phyloP scores from a whole-genome alignment of 2,888 invertebrate species.

The Endotricha flammealis region DNA sequence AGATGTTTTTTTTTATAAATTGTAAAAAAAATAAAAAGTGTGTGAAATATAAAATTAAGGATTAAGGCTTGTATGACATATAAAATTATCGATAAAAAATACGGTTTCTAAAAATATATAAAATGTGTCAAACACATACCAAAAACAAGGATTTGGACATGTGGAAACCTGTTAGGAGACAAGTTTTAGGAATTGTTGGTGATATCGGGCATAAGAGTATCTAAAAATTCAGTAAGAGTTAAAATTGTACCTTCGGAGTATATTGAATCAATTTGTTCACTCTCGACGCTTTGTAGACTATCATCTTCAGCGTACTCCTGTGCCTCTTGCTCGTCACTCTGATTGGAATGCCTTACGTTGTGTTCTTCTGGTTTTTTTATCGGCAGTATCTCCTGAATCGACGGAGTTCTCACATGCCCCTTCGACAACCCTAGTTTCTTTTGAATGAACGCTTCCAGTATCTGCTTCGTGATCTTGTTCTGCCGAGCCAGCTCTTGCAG shows the following conservation, averaged over 20 bases:
- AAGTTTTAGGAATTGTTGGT: too few relatives aligned
- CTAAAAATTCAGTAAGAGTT: neutral
- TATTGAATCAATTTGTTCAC: constrained; percentile 82
- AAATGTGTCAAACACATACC: too few relatives aligned
- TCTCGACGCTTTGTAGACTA: constrained; percentile 83
- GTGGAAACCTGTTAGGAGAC: too few relatives aligned
- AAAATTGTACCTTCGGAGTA: constrained; percentile 67
- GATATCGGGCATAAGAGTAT: too few relatives aligned
- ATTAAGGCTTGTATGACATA: too few relatives aligned
- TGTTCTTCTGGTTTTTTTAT: constrained; percentile 49
- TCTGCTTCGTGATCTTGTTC: constrained; percentile 87
- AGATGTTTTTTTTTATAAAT: too few relatives aligned
- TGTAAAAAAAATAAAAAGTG: too few relatives aligned
- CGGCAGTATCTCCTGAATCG: constrained; percentile 82
- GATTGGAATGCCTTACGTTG: constrained; percentile 18
- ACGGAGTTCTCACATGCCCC: constrained; percentile 71
- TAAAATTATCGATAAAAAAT: too few relatives aligned
- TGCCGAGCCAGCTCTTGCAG: constrained; percentile 82
- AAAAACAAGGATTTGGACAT: too few relatives aligned
- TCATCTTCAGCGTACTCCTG: constrained; percentile 59
- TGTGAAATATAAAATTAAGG: too few relatives aligned
- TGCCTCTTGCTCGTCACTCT: constrained; percentile 32
- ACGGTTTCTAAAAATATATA: too few relatives aligned
- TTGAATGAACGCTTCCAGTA: constrained; percentile 85
- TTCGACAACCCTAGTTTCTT: constrained; percentile 81